These are phyloP conservation scores for Montipora capricornis DNA, from an alignment of 64 coral and sea anemone genomes.

Conservation along the genomic window DNA sequence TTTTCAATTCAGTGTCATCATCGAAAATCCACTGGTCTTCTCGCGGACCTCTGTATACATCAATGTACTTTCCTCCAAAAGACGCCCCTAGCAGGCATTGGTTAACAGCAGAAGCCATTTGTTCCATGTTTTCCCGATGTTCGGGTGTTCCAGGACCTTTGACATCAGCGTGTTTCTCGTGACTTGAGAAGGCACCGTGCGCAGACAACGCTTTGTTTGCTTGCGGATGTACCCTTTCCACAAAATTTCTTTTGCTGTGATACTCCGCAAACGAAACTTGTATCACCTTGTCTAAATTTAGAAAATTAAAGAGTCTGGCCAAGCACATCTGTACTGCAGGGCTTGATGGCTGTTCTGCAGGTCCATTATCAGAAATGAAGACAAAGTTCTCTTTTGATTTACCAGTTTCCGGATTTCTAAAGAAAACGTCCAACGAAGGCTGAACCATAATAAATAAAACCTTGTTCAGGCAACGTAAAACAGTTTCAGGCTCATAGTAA, in stretches of 20 bases:
- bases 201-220: not conserved
- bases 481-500: slow-evolving; percentile 57
- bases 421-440: slow-evolving; percentile 37
- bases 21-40: slow-evolving; percentile 62
- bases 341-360: slow-evolving; percentile 56
- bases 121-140: slow-evolving; percentile 21
- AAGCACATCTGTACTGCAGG: slow-evolving; percentile 39
- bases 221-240: slow-evolving; percentile 62
- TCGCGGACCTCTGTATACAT: slow-evolving; percentile 11
- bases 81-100: not conserved
- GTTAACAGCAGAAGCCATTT: not conserved
- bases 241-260: slow-evolving; percentile 65
- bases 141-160: slow-evolving; percentile 24
- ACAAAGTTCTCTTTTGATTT: slow-evolving; percentile 44
- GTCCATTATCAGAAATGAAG: slow-evolving; percentile 62
- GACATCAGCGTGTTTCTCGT: slow-evolving; percentile 8
- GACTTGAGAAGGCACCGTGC: slow-evolving; percentile 58
- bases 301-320: slow-evolving; percentile 14
- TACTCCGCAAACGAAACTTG: slow-evolving; percentile 69
- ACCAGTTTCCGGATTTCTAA: slow-evolving; percentile 43
- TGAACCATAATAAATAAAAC: slow-evolving; percentile 46
- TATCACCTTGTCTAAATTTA: slow-evolving; percentile 34
- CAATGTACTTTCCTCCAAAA: slow-evolving; percentile 35
- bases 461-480: slow-evolving; percentile 42
- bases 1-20: slow-evolving; percentile 4